phyloP scores from a whole-genome alignment of 1,140 invertebrate species.

The Penaeus japonicus region DNA sequence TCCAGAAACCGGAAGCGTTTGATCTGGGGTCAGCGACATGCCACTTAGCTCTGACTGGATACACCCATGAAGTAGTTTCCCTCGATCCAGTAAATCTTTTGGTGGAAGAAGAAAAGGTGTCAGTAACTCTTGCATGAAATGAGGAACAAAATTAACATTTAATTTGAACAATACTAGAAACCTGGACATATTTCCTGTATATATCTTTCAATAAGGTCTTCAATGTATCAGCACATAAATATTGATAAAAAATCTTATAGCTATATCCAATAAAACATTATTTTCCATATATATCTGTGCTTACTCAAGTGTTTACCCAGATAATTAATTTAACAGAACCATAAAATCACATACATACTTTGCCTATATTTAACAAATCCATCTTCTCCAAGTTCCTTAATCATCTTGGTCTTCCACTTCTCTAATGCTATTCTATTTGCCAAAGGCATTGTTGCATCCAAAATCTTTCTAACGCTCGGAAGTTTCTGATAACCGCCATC shows the following conservation, averaged over 20 bases:
- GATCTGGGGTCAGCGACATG: neutral
- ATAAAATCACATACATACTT: neutral
- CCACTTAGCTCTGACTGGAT: slow-evolving; percentile 42
- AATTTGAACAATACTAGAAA: too few species aligned
- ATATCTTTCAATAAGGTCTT: too few species aligned
- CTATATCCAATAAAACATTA: too few species aligned
- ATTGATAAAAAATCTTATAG: too few species aligned
- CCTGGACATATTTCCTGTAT: too few species aligned
- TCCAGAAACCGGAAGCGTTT: neutral
- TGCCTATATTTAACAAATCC: slow-evolving; percentile 35
- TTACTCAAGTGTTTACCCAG: too few species aligned
- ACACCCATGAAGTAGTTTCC: slow-evolving; percentile 30
- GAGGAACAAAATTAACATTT: too few species aligned
- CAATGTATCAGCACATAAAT: too few species aligned
- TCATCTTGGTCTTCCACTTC: slow-evolving; percentile 43
- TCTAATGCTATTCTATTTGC: slow-evolving; percentile 2
- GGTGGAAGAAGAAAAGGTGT: neutral
- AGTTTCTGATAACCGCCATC: slow-evolving; percentile 36
- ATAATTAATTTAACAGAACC: too few species aligned
- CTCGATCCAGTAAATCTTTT: slow-evolving; percentile 21
- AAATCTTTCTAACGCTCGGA: slow-evolving; percentile 40
- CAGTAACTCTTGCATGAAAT: too few species aligned
- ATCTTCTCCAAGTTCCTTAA: slow-evolving; percentile 31
- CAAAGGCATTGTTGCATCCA: slow-evolving; percentile 37
- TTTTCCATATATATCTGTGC: too few species aligned